Percentiles rank a stretch among this genome's conserved stretches.
These are phyloP conservation scores for Ammodytes marinus DNA, from an alignment of 2,113 vertebrate genomes.

Conservation along the genomic window DNA sequence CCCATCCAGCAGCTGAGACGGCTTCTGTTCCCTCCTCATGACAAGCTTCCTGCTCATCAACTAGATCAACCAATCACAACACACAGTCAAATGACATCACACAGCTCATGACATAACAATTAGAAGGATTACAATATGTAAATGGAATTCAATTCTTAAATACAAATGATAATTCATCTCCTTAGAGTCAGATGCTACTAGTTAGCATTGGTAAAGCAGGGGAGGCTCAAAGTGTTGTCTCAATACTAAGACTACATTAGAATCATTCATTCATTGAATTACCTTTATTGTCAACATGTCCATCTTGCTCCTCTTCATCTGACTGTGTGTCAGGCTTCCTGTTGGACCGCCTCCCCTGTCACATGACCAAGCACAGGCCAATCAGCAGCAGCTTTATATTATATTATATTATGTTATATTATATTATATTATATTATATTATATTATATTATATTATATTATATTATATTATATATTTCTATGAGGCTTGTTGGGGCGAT, in stretches of 20 bases:
- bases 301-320: constrained; percentile 37
- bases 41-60: neutral
- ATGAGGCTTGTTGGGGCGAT: too few relatives aligned
- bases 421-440: too few relatives aligned
- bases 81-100: neutral
- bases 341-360: constrained; percentile 38
- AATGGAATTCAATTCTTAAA: too few relatives aligned
- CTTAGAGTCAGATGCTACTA: too few relatives aligned
- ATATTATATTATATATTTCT: too few relatives aligned
- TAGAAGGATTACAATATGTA: neutral
- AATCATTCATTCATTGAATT: neutral
- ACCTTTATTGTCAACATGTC: constrained; percentile 21
- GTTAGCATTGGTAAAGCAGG: too few relatives aligned
- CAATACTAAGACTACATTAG: too few relatives aligned
- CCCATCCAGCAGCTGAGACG: constrained; percentile 70
- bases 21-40: neutral
- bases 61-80: neutral
- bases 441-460: too few relatives aligned
- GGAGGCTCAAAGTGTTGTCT: too few relatives aligned
- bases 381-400: neutral
- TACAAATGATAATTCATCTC: too few relatives aligned
- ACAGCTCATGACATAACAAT: neutral
- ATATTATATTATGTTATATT: too few relatives aligned
- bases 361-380: constrained; percentile 8
- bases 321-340: constrained; percentile 6